Evolutionary conservation across 2,797 vertebrate species (phyloP), one percentile per base, ranked within the genome.

Genomic region (Galago senegalensis): DNA sequence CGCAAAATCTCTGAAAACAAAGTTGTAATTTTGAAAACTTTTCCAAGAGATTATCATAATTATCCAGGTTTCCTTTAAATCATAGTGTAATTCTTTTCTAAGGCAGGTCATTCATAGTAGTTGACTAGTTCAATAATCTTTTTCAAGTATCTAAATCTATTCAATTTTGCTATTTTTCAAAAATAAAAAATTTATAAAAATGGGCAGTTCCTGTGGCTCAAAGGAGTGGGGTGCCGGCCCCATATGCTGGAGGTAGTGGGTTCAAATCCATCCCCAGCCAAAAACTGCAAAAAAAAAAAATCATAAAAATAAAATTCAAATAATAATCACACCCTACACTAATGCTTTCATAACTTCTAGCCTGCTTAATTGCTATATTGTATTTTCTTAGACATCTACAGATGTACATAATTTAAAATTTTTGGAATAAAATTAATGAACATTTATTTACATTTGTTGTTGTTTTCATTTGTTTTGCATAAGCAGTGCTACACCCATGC

Each of bases 311-410:
- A 37, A 27, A 40, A 76, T 82, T 94, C 29, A 93, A 91, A 31
- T 9, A 96, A 58, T 12, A 93, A 43, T 53, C n/a, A 72, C 4
- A 65, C 2, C 77, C 34, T 70, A 21, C 89, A 29, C 34, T 97
- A 46, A 61, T 86, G 49, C 60, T 83, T 93, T 95, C 69, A 7
- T 95, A 94, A 87, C 79, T 34, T 98, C 94, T 86, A 60, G 84
- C 53, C 27, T 90, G 11, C 69, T 72, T 69, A 95, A 95, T 93
- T 97, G 75, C 46, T 97, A 76, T 89, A 63, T 94, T 97, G 65
- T 56, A 49, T 91, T 96, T 96, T 97, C 89, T 95, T 93, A 92
- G 63, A 53, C 29, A 92, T 92, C 80, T 94, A 86, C 83, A 97
- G 92, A 93, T 7, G 7, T 93, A 37, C 21, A 97, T 88, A 97